Evolutionary conservation across 2,113 vertebrate species (phyloP), one percentile per base, ranked within the genome.

Genomic region (Corydoras maculifer): DNA sequence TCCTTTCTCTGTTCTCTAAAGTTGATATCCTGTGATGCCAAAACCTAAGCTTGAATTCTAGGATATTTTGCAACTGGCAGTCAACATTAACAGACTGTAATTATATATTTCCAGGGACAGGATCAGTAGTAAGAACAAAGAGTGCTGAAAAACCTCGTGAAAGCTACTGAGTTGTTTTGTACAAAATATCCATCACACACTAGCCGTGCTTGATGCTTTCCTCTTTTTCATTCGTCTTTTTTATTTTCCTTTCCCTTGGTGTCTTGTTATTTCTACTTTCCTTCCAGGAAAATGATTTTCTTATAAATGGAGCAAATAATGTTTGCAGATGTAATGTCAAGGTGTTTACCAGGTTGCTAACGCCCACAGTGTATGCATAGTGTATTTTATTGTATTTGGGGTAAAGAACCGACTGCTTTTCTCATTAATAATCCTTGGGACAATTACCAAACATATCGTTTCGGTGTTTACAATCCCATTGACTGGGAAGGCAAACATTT

Each of bases 51-150:
- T 73, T 58, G 69, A 67, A 82, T 80, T 77, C 80, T 83, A 75
- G 86, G 35, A 43, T 43, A 82, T 81, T 80, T 83, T 81, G 70
- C 81, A 75, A 66, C 80, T 62, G 64, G 74, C 83, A 75, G 75
- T 59, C 12, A 72, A 69, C 82, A 70, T 79, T 82, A 83, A 84
- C 84, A 80, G 75, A 49, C 85, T 84, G 83, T 90, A 88, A 90
- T 91, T 88, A 87, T 85, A 82, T 87, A 86, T 85, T 86, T 79
- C 79, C 73, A 32, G 82, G 81, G 81, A 87, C 82, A 79, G 79
- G 83, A 85, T 86, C 86, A 86, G 82, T 75, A 71, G 63, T 25
- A 70, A 88, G 86, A 90, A 89, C 88, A 89, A 89, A 90, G 86
- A 86, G 83, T 77, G 80, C 74, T 77, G 31, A 81, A 82, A 86